phyloP scores from a whole-genome alignment of 2,113 vertebrate species.

The Oryzias melastigma region DNA sequence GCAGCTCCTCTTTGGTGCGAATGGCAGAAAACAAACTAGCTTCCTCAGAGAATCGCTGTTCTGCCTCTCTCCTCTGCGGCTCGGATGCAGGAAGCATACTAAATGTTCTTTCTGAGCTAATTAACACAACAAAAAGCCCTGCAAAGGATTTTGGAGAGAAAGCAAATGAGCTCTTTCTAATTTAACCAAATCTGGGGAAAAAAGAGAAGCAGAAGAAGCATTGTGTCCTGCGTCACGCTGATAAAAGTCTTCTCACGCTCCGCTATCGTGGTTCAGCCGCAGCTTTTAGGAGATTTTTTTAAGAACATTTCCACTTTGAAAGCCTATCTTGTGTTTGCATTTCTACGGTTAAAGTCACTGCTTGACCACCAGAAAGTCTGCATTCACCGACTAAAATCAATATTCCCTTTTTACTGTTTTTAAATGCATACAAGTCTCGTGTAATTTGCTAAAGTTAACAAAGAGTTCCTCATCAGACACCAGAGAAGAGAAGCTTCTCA shows the following conservation, averaged over 20 bases:
- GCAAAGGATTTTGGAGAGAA: slow-evolving; percentile 69
- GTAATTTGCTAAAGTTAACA: slow-evolving; percentile 54
- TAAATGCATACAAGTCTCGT: slow-evolving; percentile 46
- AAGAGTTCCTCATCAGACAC: slow-evolving; percentile 12
- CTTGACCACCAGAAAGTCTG: slow-evolving; percentile 33
- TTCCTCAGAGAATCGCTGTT: slow-evolving; percentile 48
- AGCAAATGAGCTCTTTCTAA: slow-evolving; percentile 73
- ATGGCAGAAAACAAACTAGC: slow-evolving; percentile 30
- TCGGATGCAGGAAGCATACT: slow-evolving; percentile 42
- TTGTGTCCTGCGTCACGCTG: slow-evolving; percentile 61
- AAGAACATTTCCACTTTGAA: slow-evolving; percentile 11
- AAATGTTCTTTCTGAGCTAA: slow-evolving; percentile 54
- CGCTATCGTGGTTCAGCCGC: slow-evolving; percentile 46
- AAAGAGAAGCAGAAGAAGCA: slow-evolving; percentile 43
- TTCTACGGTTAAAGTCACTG: no score
- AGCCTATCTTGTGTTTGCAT: background rate
- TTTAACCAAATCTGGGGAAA: slow-evolving; percentile 68
- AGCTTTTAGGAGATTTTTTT: slow-evolving; percentile 26
- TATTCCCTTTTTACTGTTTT: slow-evolving; percentile 38
- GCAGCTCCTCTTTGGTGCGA: slow-evolving; percentile 34
- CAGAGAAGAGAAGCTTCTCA: slow-evolving; percentile 42
- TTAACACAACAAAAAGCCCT: slow-evolving; percentile 67
- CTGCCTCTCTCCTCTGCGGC: slow-evolving; percentile 26
- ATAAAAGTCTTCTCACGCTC: slow-evolving; percentile 64
- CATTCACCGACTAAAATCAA: slow-evolving; percentile 46